phyloP scores from a whole-genome alignment of 2,888 invertebrate genomes.

The Pollenia labialis region DNA sequence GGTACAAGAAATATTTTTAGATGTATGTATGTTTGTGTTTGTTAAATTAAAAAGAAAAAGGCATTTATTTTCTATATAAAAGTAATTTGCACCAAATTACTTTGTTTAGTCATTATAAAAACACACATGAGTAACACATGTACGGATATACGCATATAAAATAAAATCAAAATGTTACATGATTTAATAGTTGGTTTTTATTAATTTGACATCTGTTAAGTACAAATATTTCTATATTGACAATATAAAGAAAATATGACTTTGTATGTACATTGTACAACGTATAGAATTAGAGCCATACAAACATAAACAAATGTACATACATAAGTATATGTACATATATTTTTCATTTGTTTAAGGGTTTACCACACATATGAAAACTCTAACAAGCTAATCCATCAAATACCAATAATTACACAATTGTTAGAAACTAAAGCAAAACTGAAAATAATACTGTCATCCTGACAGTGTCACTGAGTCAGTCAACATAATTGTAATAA shows the following conservation, averaged over 20 bases:
- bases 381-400: conserved; percentile 64
- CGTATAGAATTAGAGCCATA: too few relatives aligned
- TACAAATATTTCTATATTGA: conserved; percentile 5
- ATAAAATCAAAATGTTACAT: conserved; percentile 50
- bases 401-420: conserved; percentile 56
- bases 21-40: background rate
- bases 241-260: background rate
- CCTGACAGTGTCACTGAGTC: background rate
- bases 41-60: background rate
- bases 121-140: background rate
- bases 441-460: conserved; percentile 10
- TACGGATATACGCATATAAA: background rate
- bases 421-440: conserved; percentile 3
- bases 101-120: background rate
- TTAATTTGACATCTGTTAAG: conserved; percentile 59
- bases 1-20: too few relatives aligned
- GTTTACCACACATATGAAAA: conserved; percentile 37
- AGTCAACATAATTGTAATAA: conserved; percentile 11
- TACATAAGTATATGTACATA: too few relatives aligned
- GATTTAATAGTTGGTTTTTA: conserved; percentile 47
- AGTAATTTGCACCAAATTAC: conserved; percentile 11
- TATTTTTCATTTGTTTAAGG: conserved; percentile 46
- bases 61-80: background rate
- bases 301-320: background rate
- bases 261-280: background rate